Conservation (phyloP, 2,797 vertebrate species). For the Coregonus ussuriensis region DNA sequence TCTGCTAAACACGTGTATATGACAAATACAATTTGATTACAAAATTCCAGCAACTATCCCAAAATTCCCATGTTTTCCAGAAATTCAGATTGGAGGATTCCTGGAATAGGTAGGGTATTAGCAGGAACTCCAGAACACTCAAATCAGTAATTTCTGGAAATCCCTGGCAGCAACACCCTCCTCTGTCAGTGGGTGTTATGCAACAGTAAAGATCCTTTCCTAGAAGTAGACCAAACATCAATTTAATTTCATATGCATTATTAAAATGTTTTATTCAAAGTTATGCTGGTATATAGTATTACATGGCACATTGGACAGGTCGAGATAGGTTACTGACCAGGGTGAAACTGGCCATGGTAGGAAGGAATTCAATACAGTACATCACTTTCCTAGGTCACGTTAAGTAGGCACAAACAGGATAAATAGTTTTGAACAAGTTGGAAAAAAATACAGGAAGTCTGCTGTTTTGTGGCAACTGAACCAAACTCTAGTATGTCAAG, state of each 20-base stretch:
- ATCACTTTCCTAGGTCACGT: background rate
- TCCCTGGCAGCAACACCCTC: conserved; percentile 41
- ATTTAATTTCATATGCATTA: conserved; percentile 22
- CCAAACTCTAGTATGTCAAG: background rate
- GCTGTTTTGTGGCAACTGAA: too few species aligned
- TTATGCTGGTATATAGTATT: conserved; percentile 41
- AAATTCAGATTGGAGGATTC: too few species aligned
- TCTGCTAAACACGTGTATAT: too few species aligned
- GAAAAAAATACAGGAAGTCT: background rate
- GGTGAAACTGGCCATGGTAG: background rate
- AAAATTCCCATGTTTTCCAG: too few species aligned
- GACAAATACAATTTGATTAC: too few species aligned
- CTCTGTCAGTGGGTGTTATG: conserved; percentile 45
- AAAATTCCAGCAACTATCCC: too few species aligned
- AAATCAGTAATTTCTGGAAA: too few species aligned
- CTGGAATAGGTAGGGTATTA: too few species aligned
- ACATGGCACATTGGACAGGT: background rate
- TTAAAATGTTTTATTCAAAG: conserved; percentile 58
- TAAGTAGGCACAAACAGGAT: background rate
- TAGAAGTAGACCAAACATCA: conserved; percentile 11
- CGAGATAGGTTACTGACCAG: background rate
- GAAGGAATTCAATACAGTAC: background rate
- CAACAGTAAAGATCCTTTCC: background rate
- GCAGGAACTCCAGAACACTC: too few species aligned
- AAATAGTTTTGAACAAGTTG: background rate